Evolutionary conservation across 1,140 invertebrate species (phyloP), one percentile per base, ranked within the genome.

Genomic region (Teleopsis dalmanni): DNA sequence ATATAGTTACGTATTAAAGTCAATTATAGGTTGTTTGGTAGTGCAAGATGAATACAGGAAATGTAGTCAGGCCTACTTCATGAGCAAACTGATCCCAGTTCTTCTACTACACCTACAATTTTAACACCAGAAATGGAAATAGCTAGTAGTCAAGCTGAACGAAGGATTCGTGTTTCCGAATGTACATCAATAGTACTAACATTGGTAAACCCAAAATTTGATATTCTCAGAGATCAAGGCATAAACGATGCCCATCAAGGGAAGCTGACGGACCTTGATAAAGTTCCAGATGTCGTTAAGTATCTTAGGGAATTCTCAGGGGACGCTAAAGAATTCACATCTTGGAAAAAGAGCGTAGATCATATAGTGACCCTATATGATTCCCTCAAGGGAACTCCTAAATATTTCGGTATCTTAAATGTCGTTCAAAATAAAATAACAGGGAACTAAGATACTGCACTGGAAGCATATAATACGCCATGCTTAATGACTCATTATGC

Each of bases 291-390:
- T 36, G 21, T 46, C 8, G 21, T 45, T 11, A 25, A n/a, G 7
- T 26, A 11, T 38, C 18, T 45, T 3, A 45, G 40, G 13, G 48
- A 13, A 14, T 49, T 49, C 22, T 26, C 22, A 29, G 33, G 44
- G 7, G 33, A 46, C n/a, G 18, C 19, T 8, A 26, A 7, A 35
- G 33, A 46, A 16, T 46, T 36, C 23, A n/a, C n/a, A 1, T 46
- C 44, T 16, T 46, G 21, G 44, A 26, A 35, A 46, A 46, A 38
- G 18, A 38, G 36, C 23, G 40, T n/a, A 1, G 40, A 42, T 10
- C 23, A 25, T 9, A 42, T 42, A 22, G 18, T 46, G 3, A 34
- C 21, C 34, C 34, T 46, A 21, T 46, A 46, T 5, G 31, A 46
- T n/a, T 13, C 8, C 7, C 2, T 27, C 7, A 44, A 44, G 19